A percentile compares a stretch with the other conserved stretches of the same genome.
Conservation (phyloP, 2,888 invertebrate species). For the Himalopsyche anomala region DNA sequence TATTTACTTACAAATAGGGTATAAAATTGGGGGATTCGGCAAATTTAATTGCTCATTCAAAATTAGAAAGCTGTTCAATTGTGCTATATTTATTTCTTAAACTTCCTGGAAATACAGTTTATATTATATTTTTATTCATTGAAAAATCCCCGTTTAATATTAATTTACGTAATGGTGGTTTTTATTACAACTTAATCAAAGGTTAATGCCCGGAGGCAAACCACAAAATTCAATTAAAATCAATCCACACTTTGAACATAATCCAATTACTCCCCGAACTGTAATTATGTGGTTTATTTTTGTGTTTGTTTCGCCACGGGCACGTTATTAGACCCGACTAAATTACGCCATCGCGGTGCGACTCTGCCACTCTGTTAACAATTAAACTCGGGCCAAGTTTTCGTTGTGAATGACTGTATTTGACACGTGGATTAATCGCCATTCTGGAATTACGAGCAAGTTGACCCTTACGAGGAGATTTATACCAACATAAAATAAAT, state of each 20-base stretch:
- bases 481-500: conserved; percentile 60
- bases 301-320: conserved; percentile 3
- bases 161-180: too few species aligned
- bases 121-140: too few species aligned
- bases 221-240: conserved; percentile 21
- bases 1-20: too few species aligned
- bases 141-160: too few species aligned
- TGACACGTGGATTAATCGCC: conserved; percentile 31
- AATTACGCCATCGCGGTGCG: conserved; percentile 1
- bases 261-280: neutral
- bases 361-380: conserved; percentile 3
- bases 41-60: too few species aligned
- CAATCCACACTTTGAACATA: conserved; percentile 7
- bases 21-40: too few species aligned
- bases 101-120: too few species aligned
- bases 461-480: conserved; percentile 51
- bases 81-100: too few species aligned
- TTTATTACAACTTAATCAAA: neutral
- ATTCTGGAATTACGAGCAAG: conserved; percentile 11
- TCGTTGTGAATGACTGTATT: conserved; percentile 30
- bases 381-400: conserved; percentile 18
- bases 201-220: neutral
- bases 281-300: neutral
- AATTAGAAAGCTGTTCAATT: too few species aligned
- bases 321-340: neutral